Evolutionary conservation across 2,888 invertebrate genomes (phyloP).

Genomic region (Diadromus collaris): DNA sequence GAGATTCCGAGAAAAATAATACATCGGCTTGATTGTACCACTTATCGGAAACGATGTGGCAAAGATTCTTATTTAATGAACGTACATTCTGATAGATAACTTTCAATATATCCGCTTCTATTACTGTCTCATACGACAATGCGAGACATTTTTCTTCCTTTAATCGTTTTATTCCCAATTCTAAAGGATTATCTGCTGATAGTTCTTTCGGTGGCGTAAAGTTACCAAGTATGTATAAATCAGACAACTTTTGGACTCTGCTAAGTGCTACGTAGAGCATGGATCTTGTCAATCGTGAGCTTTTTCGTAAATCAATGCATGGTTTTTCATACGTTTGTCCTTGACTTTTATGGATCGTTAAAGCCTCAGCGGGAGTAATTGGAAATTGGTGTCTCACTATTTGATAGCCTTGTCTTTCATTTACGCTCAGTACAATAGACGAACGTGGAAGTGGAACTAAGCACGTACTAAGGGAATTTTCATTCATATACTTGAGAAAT

Average conservation of each 20-base stretch:
- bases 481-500: slow-evolving; percentile 29
- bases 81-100: slow-evolving; percentile 49
- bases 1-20: slow-evolving; percentile 50
- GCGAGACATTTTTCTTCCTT: slow-evolving; percentile 7
- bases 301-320: slow-evolving; percentile 28
- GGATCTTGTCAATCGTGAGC: slow-evolving; percentile 10
- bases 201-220: slow-evolving; percentile 26
- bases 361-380: slow-evolving; percentile 34
- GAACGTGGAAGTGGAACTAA: slow-evolving; percentile 40
- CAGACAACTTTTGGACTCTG: slow-evolving; percentile 39
- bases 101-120: slow-evolving; percentile 37
- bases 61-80: slow-evolving; percentile 42
- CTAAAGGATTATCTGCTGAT: slow-evolving; percentile 21
- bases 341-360: slow-evolving; percentile 27
- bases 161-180: slow-evolving; percentile 34
- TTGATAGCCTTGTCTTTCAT: slow-evolving; percentile 39
- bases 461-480: slow-evolving; percentile 21
- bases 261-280: slow-evolving; percentile 40
- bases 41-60: slow-evolving; percentile 29
- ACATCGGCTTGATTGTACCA: slow-evolving; percentile 47
- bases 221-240: slow-evolving; percentile 29
- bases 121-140: slow-evolving; percentile 20
- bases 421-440: slow-evolving; percentile 28
- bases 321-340: slow-evolving; percentile 22
- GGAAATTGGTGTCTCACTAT: slow-evolving; percentile 37